phyloP scores from a whole-genome alignment of 2,113 vertebrate genomes.

The Charadrius vociferus region DNA sequence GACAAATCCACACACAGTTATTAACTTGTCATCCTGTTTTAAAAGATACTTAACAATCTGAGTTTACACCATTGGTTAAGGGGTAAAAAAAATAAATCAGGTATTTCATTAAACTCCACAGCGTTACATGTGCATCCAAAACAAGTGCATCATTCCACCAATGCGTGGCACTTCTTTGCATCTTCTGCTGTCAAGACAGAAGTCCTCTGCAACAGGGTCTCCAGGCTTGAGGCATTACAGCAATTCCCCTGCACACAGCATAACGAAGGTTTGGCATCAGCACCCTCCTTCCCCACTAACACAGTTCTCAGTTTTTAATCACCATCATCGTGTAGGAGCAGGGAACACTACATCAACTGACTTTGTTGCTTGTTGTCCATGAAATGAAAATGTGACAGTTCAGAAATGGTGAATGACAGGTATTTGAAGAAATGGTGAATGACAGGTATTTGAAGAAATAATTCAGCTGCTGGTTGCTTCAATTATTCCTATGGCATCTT shows the following conservation, averaged over 20 bases:
- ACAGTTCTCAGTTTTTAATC: neutral
- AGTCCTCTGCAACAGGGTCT: neutral
- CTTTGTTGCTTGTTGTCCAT: neutral
- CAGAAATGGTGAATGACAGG: neutral
- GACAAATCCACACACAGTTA: conserved; percentile 31
- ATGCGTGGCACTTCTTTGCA: accelerated
- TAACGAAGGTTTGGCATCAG: neutral
- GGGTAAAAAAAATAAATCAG: neutral
- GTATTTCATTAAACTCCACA: neutral
- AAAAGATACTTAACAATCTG: neutral
- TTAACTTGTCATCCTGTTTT: conserved; percentile 44
- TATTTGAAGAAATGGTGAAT: neutral
- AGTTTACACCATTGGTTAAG: neutral
- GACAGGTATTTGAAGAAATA: neutral
- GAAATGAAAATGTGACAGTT: neutral
- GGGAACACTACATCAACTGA: neutral
- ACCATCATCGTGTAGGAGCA: accelerated
- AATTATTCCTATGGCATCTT: neutral
- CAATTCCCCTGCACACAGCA: accelerated
- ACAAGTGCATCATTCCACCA: neutral
- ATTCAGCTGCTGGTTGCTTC: neutral
- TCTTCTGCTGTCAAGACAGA: neutral
- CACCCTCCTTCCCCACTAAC: neutral
- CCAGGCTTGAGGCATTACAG: accelerated
- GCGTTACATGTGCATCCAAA: neutral